These are phyloP conservation scores for Tetrax tetrax DNA, from an alignment of 2,113 vertebrate genomes.

Conservation along the genomic window DNA sequence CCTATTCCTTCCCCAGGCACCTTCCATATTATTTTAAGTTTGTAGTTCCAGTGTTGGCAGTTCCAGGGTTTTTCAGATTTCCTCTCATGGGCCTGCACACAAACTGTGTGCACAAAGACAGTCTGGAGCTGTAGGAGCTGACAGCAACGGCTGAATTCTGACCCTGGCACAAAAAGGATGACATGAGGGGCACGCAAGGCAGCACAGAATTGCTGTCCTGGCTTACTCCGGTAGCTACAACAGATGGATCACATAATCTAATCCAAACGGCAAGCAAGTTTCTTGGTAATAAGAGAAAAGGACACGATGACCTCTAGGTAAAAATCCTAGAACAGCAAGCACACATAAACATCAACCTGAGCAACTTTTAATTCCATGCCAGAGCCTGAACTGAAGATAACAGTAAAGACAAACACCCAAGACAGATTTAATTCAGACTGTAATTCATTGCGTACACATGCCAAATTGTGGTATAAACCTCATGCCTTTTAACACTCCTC, in stretches of 20 bases:
- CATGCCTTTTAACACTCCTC: not conserved
- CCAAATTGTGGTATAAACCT: not conserved
- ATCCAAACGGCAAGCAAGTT: conserved; percentile 3
- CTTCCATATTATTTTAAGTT: not conserved
- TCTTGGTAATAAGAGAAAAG: conserved; percentile 41
- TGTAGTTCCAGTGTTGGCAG: not conserved
- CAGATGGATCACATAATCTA: conserved; percentile 44
- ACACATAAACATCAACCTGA: conserved; percentile 54
- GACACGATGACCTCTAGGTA: conserved; percentile 62
- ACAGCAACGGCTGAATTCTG: not conserved
- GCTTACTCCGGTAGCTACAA: conserved; percentile 28
- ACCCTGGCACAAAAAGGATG: not conserved
- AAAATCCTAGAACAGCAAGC: conserved; percentile 57
- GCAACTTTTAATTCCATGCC: not conserved
- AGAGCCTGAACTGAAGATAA: conserved; percentile 24
- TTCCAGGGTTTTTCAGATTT: not conserved
- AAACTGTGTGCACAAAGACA: not conserved
- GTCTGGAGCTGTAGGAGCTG: not conserved
- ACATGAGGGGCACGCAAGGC: not conserved
- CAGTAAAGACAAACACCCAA: conserved; percentile 16
- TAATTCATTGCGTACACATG: not conserved
- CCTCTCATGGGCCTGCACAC: not conserved
- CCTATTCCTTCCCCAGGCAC: not conserved
- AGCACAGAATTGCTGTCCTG: not conserved
- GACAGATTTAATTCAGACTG: not conserved